These are phyloP conservation scores for Alviniconcha marisindica DNA, from an alignment of 1,140 invertebrate genomes.

Conservation along the genomic window DNA sequence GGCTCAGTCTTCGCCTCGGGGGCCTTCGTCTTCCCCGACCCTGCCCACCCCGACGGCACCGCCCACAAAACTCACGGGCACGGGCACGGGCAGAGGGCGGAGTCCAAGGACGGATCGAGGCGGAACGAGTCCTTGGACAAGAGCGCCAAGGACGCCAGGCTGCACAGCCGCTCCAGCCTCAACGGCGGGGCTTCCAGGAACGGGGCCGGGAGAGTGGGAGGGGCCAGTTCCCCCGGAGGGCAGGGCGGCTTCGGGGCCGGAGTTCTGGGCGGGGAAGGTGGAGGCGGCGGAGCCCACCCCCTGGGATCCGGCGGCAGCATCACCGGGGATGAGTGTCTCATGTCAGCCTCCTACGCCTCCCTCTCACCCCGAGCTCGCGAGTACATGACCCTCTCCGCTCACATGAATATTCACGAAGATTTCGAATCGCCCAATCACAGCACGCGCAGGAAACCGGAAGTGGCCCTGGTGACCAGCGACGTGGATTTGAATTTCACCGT, in stretches of 20 bases:
- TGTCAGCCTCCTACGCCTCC: slow-evolving; percentile 35
- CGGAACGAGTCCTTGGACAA: slow-evolving; percentile 24
- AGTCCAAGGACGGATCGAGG: not conserved
- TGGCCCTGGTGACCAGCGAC: slow-evolving; percentile 52
- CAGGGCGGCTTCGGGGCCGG: not conserved
- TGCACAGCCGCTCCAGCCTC: not conserved
- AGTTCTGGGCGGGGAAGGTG: slow-evolving; percentile 1
- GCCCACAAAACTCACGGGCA: slow-evolving; percentile 11
- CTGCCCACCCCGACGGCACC: not conserved
- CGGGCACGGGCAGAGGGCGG: not conserved
- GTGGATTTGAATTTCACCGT: slow-evolving; percentile 56
- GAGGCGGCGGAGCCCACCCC: not conserved
- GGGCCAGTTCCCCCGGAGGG: not conserved
- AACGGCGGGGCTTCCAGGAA: not conserved
- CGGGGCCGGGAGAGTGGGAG: not conserved
- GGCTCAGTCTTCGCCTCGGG: slow-evolving; percentile 26
- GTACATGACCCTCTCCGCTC: slow-evolving; percentile 50
- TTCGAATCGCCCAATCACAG: slow-evolving; percentile 24
- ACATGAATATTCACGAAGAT: slow-evolving; percentile 51
- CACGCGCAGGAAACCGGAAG: slow-evolving; percentile 44
- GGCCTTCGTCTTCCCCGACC: not conserved
- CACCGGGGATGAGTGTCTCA: not conserved
- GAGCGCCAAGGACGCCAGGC: not conserved
- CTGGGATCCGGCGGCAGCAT: not conserved
- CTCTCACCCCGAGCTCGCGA: slow-evolving; percentile 29